phyloP scores from a whole-genome alignment of 2,888 invertebrate genomes.

The Folsomia candida region DNA sequence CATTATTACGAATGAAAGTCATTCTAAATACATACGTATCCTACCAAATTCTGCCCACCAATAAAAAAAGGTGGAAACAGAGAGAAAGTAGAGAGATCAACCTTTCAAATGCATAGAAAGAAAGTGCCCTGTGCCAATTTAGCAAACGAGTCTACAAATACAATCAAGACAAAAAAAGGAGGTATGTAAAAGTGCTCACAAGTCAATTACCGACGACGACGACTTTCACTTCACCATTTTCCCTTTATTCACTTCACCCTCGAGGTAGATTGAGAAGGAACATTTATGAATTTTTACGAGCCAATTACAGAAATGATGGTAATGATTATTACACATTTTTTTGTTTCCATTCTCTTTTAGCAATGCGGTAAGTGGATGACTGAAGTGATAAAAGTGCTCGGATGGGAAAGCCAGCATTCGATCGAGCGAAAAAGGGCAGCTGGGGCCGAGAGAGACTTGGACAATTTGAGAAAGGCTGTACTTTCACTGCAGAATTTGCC shows the following conservation, averaged over 20 bases:
- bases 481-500: conserved; percentile 26
- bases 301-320: neutral
- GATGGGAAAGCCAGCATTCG: conserved; percentile 45
- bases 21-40: too few species aligned
- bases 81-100: too few species aligned
- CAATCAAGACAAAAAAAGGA: too few species aligned
- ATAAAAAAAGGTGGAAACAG: too few species aligned
- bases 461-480: conserved; percentile 22
- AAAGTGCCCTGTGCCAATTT: too few species aligned
- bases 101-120: too few species aligned
- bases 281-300: conserved; percentile 2
- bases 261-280: neutral
- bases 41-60: too few species aligned
- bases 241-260: too few species aligned
- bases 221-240: neutral
- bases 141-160: too few species aligned
- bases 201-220: neutral
- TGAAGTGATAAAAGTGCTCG: conserved; percentile 44
- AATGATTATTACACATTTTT: conserved; percentile 4
- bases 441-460: conserved; percentile 44
- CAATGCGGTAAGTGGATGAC: conserved; percentile 41
- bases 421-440: conserved; percentile 43
- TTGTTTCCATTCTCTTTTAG: conserved; percentile 22
- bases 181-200: too few species aligned
- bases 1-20: too few species aligned